phyloP scores from a whole-genome alignment of 1,140 invertebrate genomes.

The Coboldia fuscipes region DNA sequence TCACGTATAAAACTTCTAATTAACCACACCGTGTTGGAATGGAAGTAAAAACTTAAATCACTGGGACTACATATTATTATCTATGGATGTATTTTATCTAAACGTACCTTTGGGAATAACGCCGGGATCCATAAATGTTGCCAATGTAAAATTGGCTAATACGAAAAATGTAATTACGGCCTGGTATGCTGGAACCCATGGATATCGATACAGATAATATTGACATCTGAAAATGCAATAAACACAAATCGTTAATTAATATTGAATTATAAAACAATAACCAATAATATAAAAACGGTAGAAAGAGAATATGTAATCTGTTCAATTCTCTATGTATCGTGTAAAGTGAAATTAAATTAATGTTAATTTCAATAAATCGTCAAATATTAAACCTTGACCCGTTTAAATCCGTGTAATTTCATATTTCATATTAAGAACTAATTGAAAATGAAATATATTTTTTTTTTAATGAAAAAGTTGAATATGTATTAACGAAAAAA shows the following conservation, averaged over 20 bases:
- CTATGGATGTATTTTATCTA: neutral
- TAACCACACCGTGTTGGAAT: neutral
- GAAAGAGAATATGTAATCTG: too few relatives aligned
- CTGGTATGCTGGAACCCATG: constrained; percentile 82
- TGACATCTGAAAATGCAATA: constrained; percentile 50
- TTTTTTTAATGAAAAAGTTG: too few relatives aligned
- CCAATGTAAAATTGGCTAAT: constrained; percentile 91
- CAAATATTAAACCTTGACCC: too few relatives aligned
- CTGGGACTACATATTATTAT: neutral
- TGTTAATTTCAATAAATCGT: too few relatives aligned
- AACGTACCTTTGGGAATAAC: constrained; percentile 87
- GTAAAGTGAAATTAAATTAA: too few relatives aligned
- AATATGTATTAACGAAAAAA: too few relatives aligned
- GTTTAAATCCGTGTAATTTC: too few relatives aligned
- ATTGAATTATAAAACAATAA: too few relatives aligned
- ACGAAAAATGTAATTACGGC: constrained; percentile 92
- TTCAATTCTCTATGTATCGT: too few relatives aligned
- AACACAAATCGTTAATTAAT: constrained; percentile 7
- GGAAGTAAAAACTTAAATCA: neutral
- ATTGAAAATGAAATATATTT: too few relatives aligned
- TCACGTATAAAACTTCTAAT: neutral
- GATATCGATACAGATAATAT: constrained; percentile 56
- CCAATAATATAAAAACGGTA: too few relatives aligned
- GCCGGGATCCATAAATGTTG: constrained; percentile 98
- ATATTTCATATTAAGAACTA: too few relatives aligned